A percentile compares a stretch with the other conserved stretches of the same genome.
Conservation (phyloP, 2,888 invertebrate species). For the Ariolimax columbianus region DNA sequence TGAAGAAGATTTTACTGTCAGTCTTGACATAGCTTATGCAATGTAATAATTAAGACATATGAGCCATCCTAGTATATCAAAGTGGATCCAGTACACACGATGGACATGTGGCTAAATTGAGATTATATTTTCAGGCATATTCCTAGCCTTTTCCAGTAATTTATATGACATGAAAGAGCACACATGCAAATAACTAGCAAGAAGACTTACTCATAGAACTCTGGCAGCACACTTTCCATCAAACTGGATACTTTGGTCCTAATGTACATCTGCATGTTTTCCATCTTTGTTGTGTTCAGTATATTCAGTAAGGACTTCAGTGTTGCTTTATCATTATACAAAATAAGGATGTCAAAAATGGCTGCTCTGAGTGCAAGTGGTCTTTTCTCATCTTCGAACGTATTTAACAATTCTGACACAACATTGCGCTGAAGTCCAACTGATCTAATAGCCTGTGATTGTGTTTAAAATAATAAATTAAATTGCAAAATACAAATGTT, state of each 20-base stretch:
- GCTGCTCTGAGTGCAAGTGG: conserved; percentile 24
- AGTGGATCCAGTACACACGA: no score
- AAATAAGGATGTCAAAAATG: conserved; percentile 37
- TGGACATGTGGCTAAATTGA: no score
- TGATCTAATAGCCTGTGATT: conserved; percentile 25
- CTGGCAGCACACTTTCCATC: conserved; percentile 10
- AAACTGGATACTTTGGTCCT: conserved; percentile 20
- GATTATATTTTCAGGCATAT: no score
- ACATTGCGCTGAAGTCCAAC: background rate
- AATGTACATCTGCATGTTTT: conserved; percentile 35
- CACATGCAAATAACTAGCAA: background rate
- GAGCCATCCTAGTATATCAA: no score
- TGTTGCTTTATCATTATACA: background rate
- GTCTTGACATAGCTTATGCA: no score
- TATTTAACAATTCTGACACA: conserved; percentile 5
- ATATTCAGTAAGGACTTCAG: background rate
- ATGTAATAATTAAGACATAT: no score
- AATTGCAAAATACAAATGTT: background rate
- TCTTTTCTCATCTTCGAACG: conserved; percentile 22
- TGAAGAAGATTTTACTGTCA: no score
- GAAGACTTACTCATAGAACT: conserved; percentile 19
- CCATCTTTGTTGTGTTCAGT: conserved; percentile 12
- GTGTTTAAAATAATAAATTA: background rate
- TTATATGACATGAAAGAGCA: background rate
- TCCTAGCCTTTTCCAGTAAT: no score